Conservation (phyloP, 2,113 vertebrate species). For the Azemiops feae region DNA sequence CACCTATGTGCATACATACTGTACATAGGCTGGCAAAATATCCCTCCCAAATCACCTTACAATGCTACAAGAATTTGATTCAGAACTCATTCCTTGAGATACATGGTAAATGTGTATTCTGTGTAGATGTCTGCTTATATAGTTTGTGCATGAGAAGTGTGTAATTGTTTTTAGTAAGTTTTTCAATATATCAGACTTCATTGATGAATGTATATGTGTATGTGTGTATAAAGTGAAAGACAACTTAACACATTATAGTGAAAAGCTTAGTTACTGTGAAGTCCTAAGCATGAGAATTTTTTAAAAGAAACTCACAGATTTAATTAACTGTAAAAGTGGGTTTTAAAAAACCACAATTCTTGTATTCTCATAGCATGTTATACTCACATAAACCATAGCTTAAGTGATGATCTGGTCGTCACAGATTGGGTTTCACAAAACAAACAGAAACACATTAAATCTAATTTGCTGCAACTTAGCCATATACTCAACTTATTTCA, state of each 20-base stretch:
- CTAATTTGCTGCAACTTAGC: background rate
- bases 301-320: background rate
- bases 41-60: background rate
- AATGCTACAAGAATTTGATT: background rate
- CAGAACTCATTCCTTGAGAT: background rate
- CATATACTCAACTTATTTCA: background rate
- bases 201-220: background rate
- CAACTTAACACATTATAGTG: background rate
- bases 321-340: background rate
- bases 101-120: background rate
- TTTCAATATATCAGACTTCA: background rate
- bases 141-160: background rate
- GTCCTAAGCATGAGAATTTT: background rate
- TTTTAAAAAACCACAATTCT: background rate
- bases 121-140: background rate
- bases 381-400: background rate
- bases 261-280: background rate
- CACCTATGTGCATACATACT: background rate
- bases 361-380: background rate
- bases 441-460: background rate
- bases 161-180: background rate
- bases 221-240: background rate
- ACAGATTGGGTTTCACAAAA: background rate
- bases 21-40: rapidly evolving
- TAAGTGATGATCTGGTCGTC: background rate